Conservation (phyloP, 2,888 invertebrate genomes). For the Orthosia cruda region DNA sequence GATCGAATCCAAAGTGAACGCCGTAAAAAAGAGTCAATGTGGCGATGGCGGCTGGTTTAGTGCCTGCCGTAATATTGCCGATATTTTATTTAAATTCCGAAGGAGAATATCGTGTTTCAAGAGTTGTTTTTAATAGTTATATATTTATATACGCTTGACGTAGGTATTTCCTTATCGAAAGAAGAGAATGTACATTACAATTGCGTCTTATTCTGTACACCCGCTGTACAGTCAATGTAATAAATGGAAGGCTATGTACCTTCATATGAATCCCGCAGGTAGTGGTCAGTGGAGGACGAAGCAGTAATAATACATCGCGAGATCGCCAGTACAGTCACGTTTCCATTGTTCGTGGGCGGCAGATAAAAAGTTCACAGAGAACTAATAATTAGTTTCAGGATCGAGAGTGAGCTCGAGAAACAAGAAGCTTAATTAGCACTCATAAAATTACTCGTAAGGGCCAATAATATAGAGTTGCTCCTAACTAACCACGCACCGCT, state of each 20-base stretch:
- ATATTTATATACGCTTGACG: constrained; percentile 65
- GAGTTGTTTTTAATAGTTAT: constrained; percentile 68
- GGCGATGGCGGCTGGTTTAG: constrained; percentile 71
- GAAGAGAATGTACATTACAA: constrained; percentile 63
- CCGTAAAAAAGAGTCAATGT: constrained; percentile 74
- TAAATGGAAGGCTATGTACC: constrained; percentile 55
- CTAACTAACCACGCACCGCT: constrained; percentile 28
- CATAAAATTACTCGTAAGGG: constrained; percentile 79
- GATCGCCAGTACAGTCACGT: constrained; percentile 90
- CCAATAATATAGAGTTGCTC: constrained; percentile 38
- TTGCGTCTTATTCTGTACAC: constrained; percentile 28
- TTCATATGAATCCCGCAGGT: constrained; percentile 46
- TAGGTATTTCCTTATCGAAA: constrained; percentile 79
- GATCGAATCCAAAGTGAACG: constrained; percentile 73
- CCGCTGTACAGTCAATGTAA: constrained; percentile 32
- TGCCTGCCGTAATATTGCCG: constrained; percentile 72
- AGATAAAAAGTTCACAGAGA: constrained; percentile 89
- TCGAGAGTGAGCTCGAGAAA: constrained; percentile 81
- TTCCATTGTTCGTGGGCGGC: constrained; percentile 88
- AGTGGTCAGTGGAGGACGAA: constrained; percentile 71
- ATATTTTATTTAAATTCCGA: constrained; percentile 79
- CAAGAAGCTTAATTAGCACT: constrained; percentile 89
- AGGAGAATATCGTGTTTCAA: constrained; percentile 77
- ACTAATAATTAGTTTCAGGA: constrained; percentile 89
- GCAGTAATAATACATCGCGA: constrained; percentile 78